These are phyloP conservation scores for Danio kyathit DNA, from an alignment of 2,797 vertebrate species.

Conservation along the genomic window DNA sequence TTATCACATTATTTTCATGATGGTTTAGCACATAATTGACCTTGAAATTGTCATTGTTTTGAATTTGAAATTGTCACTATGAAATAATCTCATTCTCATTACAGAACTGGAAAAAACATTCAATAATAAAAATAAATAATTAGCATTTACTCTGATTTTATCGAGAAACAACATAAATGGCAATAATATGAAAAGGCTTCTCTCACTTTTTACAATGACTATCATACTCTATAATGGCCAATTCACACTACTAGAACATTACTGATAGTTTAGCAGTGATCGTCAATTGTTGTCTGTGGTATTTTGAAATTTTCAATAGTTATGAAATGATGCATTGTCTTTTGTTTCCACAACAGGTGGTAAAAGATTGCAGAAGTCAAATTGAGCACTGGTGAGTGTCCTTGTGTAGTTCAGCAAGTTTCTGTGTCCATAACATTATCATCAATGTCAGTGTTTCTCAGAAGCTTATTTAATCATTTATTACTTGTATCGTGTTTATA, in stretches of 20 bases:
- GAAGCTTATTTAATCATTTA: background rate
- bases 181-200: too few relatives aligned
- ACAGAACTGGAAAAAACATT: background rate
- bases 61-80: too few relatives aligned
- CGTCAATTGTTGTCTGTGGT: background rate
- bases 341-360: slow-evolving; percentile 77
- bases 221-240: background rate
- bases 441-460: background rate
- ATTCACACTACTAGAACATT: background rate
- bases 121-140: too few relatives aligned
- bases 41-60: background rate
- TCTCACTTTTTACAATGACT: background rate
- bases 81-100: background rate
- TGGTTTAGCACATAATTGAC: background rate
- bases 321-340: slow-evolving; percentile 46
- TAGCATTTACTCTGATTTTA: too few relatives aligned
- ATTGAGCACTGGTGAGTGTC: slow-evolving; percentile 80
- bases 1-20: background rate
- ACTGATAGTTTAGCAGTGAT: background rate
- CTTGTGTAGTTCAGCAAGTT: background rate
- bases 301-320: slow-evolving; percentile 9
- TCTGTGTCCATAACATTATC: background rate
- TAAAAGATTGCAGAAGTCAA: slow-evolving; percentile 78
- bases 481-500: background rate
- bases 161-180: too few relatives aligned